Evolutionary conservation across 2,113 vertebrate genomes (phyloP).

Genomic region (Larimichthys polyactis): DNA sequence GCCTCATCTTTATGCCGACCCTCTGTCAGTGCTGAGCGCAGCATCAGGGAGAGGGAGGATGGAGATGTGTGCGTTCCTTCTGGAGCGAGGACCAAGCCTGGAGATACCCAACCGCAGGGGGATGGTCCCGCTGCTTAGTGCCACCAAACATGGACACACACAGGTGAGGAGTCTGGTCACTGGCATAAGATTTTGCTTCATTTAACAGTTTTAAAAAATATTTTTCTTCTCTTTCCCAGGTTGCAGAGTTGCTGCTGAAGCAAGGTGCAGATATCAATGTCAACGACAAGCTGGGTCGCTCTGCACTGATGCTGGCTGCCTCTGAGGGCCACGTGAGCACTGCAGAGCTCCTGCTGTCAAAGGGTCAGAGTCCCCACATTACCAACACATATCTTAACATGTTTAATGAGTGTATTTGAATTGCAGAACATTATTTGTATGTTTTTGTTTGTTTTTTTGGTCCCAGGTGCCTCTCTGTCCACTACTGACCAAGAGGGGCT

Average conservation of each 20-base stretch:
- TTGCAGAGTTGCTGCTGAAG: slow-evolving; percentile 90
- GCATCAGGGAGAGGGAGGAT: slow-evolving; percentile 93
- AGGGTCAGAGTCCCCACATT: slow-evolving; percentile 83
- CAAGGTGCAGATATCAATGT: slow-evolving; percentile 88
- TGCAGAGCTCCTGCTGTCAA: slow-evolving; percentile 90
- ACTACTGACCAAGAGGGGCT: slow-evolving; percentile 93
- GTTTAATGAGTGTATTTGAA: neutral
- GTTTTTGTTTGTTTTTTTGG: slow-evolving; percentile 1
- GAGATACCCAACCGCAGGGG: slow-evolving; percentile 89
- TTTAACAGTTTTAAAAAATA: neutral
- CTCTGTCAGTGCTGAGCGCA: slow-evolving; percentile 90
- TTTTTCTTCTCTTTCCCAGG: slow-evolving; percentile 75
- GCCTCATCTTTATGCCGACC: slow-evolving; percentile 57
- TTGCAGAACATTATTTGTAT: neutral
- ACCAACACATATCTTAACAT: neutral
- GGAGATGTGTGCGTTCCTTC: slow-evolving; percentile 88
- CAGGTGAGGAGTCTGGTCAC: slow-evolving; percentile 83
- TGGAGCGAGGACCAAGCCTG: slow-evolving; percentile 86
- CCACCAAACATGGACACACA: slow-evolving; percentile 93
- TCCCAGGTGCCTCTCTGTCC: slow-evolving; percentile 87
- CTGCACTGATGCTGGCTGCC: slow-evolving; percentile 93
- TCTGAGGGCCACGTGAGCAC: slow-evolving; percentile 93
- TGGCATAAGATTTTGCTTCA: neutral
- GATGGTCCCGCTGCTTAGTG: slow-evolving; percentile 88
- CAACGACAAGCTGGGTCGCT: slow-evolving; percentile 93